These are phyloP conservation scores for Moxostoma hubbsi DNA, from an alignment of 2,797 vertebrate species.

Conservation along the genomic window DNA sequence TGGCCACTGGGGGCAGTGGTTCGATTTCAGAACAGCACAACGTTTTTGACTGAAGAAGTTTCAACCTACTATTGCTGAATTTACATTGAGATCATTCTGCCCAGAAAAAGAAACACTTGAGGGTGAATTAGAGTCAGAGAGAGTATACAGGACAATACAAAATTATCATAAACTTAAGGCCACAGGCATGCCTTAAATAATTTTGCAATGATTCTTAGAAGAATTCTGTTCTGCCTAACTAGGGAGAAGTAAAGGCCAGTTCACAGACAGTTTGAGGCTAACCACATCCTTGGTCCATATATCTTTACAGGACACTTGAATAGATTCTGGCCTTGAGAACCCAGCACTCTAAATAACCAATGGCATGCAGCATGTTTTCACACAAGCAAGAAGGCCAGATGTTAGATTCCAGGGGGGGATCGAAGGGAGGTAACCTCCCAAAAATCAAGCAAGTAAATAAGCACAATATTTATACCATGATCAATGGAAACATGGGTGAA, in stretches of 20 bases:
- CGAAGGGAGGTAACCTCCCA: too few relatives aligned
- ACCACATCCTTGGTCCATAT: slow-evolving; percentile 1
- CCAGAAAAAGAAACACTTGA: background rate
- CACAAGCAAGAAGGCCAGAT: background rate
- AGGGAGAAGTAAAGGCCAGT: background rate
- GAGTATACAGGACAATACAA: background rate
- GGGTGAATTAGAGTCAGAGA: background rate
- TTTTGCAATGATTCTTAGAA: background rate
- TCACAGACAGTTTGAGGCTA: slow-evolving; percentile 33
- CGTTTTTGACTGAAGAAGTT: too few relatives aligned
- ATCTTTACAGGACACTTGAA: slow-evolving; percentile 24
- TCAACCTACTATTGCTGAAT: too few relatives aligned
- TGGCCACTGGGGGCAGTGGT: too few relatives aligned
- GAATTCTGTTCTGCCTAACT: slow-evolving; percentile 6
- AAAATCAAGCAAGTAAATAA: too few relatives aligned
- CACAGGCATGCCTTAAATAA: slow-evolving; percentile 15
- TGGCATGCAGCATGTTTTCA: slow-evolving; percentile 1
- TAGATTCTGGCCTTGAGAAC: slow-evolving; percentile 10
- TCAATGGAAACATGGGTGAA: too few relatives aligned
- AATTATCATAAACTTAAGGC: slow-evolving; percentile 5
- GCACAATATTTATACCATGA: too few relatives aligned
- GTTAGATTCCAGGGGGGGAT: too few relatives aligned
- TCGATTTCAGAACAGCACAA: too few relatives aligned
- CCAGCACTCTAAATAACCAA: slow-evolving; percentile 14
- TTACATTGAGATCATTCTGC: background rate